These are phyloP conservation scores for Zosterops hypoxanthus DNA, from an alignment of 2,113 vertebrate genomes.

Conservation along the genomic window DNA sequence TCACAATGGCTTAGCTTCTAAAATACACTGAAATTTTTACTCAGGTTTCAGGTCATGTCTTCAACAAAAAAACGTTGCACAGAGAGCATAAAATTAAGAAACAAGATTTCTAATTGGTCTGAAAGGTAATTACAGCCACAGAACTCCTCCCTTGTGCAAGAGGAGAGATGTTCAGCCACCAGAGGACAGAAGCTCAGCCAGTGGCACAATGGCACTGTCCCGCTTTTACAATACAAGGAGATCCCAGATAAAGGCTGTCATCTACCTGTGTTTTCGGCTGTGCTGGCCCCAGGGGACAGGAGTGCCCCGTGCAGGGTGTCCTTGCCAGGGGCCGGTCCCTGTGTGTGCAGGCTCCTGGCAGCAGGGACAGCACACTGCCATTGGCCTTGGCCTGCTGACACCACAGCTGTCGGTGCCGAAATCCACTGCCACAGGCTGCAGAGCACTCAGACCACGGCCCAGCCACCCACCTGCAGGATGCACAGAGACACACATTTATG, in stretches of 20 bases:
- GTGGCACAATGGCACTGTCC: accelerated
- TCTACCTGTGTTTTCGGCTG: slow-evolving; percentile 75
- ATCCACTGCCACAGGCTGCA: slow-evolving; percentile 78
- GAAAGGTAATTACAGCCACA: background rate
- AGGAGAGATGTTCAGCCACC: background rate
- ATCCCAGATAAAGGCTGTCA: background rate
- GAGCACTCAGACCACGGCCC: slow-evolving; percentile 84
- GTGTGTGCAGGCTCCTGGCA: slow-evolving; percentile 38
- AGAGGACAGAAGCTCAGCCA: background rate
- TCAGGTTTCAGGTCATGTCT: background rate
- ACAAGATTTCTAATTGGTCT: background rate
- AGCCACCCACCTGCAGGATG: slow-evolving; percentile 76
- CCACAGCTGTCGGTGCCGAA: slow-evolving; percentile 73
- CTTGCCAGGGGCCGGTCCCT: slow-evolving; percentile 57
- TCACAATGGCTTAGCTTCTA: background rate
- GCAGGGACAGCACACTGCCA: slow-evolving; percentile 34
- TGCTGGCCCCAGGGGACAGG: slow-evolving; percentile 64
- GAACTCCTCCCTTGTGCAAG: background rate
- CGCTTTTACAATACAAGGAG: accelerated
- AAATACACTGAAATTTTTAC: background rate
- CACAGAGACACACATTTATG: background rate
- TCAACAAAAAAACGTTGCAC: background rate
- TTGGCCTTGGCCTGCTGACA: slow-evolving; percentile 74
- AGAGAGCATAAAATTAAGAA: background rate
- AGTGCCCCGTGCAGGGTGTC: slow-evolving; percentile 66